These are phyloP conservation scores for Sarcophaga caerulescens DNA, from an alignment of 2,888 invertebrate genomes.

Conservation along the genomic window DNA sequence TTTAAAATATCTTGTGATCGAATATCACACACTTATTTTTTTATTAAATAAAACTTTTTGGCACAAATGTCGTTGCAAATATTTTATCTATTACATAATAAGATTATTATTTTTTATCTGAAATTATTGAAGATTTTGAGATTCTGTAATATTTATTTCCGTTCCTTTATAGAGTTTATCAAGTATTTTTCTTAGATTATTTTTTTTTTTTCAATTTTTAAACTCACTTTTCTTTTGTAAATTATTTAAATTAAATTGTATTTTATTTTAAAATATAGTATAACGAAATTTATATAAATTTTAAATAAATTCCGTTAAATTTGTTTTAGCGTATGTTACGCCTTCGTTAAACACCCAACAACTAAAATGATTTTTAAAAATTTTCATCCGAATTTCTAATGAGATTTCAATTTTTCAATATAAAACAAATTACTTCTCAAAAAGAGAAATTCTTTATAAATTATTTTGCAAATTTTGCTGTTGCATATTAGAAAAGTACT, in stretches of 20 bases:
- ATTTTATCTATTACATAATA: conserved; percentile 53
- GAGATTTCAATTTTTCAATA: conserved; percentile 43
- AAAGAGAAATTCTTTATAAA: conserved; percentile 42
- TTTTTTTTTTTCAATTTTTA: background rate
- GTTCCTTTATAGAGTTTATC: background rate
- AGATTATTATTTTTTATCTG: conserved; percentile 8
- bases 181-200: background rate
- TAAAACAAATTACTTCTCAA: background rate
- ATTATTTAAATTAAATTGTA: conserved; percentile 22
- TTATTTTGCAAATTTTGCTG: background rate
- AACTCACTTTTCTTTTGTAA: conserved; percentile 59
- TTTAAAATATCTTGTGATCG: conserved; percentile 17
- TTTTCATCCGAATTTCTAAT: conserved; percentile 44
- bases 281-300: conserved; percentile 62
- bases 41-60: background rate
- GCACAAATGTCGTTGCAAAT: conserved; percentile 27
- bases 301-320: conserved; percentile 59
- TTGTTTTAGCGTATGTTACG: conserved; percentile 60
- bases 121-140: background rate
- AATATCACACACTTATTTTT: background rate
- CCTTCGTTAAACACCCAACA: conserved; percentile 67
- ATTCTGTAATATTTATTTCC: background rate
- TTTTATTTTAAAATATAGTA: background rate
- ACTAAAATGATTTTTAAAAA: conserved; percentile 61
- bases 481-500: background rate